Conservation (phyloP, 2,888 invertebrate species). For the Microctonus hyperodae region DNA sequence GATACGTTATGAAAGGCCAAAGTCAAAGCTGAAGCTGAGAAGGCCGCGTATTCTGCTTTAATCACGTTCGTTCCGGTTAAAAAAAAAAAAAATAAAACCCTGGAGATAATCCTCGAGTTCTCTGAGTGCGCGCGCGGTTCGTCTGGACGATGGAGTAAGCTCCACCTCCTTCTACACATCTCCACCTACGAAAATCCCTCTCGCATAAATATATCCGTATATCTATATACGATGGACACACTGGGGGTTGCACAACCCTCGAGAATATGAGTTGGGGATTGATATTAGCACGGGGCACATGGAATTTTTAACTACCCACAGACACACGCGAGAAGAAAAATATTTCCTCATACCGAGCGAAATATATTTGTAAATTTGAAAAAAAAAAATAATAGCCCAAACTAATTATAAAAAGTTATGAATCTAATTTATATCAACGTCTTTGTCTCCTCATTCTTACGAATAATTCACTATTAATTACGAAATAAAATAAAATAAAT, state of each 20-base stretch:
- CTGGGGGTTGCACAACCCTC: not conserved
- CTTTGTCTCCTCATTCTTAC: too few species aligned
- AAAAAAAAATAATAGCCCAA: slow-evolving; percentile 49
- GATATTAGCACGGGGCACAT: slow-evolving; percentile 57
- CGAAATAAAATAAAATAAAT: too few species aligned
- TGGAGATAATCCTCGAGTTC: slow-evolving; percentile 52
- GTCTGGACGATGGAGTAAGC: slow-evolving; percentile 49
- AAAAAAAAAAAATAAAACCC: slow-evolving; percentile 42
- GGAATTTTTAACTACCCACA: slow-evolving; percentile 56
- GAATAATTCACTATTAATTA: too few species aligned
- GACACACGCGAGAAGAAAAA: not conserved
- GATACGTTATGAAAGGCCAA: slow-evolving; percentile 17
- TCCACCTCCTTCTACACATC: slow-evolving; percentile 2
- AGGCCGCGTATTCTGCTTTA: slow-evolving; percentile 49
- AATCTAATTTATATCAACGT: slow-evolving; percentile 56
- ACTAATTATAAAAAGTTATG: slow-evolving; percentile 61
- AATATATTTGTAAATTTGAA: slow-evolving; percentile 52
- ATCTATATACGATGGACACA: not conserved
- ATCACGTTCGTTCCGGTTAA: slow-evolving; percentile 55
- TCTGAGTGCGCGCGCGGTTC: slow-evolving; percentile 32
- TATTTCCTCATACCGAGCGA: slow-evolving; percentile 45
- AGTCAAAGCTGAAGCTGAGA: slow-evolving; percentile 36
- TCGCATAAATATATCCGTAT: not conserved
- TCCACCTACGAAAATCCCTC: slow-evolving; percentile 7
- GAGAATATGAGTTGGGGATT: slow-evolving; percentile 44